Evolutionary conservation across 2,888 invertebrate species (phyloP), one percentile per base, ranked within the genome.

Genomic region (Eupithecia centaureata): DNA sequence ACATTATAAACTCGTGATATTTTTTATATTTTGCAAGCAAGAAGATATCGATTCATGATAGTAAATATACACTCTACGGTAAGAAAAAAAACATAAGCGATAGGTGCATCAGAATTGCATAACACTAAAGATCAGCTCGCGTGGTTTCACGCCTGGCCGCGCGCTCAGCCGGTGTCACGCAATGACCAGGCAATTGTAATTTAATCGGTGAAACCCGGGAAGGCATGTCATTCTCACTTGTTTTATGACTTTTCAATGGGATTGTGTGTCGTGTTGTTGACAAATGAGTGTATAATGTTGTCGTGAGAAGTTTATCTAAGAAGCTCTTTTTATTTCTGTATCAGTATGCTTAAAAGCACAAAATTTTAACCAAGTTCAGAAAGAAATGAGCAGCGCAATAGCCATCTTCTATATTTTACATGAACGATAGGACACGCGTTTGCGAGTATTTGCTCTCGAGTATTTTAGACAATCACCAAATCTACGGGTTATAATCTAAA

Each of bases 191-290:
- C 62, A 71, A 76, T 73, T 74, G 75, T 69, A 70, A 72, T 72
- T 54, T 76, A 74, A 75, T 75, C 62, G 71, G 74, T 70, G 73
- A 75, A 72, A 76, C 58, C 68, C 71, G 72, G 68, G 72, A 70
- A 73, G 70, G 58, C 70, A 64, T 71, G 68, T 54, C 38, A 70
- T 72, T 66, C 74, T 68, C 70, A 73, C 70, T 68, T 51, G 60
- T 67, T 66, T 63, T 57, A 66, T 63, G 65, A 63, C 65, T 66
- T 69, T 69, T 67, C 59, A 71, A 73, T 72, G 67, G 61, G 63
- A 66, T 64, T 65, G 42, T 63, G 67, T 71, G 66, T 67, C 27
- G 35, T 58, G 25, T 35, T 51, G 60, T 56, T 65, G 68, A 68
- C 70, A 70, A 65, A 65, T 61, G 47, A 60, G n/a, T 15, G 33